These are phyloP conservation scores for Spondyliosoma cantharus DNA, from an alignment of 2,797 vertebrate species.

Conservation along the genomic window DNA sequence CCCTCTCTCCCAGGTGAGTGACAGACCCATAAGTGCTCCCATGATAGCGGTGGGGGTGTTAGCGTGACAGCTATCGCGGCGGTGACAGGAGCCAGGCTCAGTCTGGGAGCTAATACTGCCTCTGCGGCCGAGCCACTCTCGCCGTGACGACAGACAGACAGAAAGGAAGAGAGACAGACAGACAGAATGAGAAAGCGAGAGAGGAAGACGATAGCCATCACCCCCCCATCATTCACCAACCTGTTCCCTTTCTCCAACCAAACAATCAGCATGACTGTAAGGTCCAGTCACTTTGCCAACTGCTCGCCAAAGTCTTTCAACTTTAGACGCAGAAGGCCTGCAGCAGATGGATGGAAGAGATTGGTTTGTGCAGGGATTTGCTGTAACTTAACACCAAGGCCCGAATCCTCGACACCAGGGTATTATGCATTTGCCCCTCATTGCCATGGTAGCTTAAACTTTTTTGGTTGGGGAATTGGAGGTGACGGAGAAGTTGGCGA, in stretches of 20 bases:
- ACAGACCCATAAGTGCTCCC: constrained; percentile 85
- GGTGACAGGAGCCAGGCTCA: constrained; percentile 76
- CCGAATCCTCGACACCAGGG: constrained; percentile 55
- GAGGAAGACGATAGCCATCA: constrained; percentile 63
- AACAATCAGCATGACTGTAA: constrained; percentile 69
- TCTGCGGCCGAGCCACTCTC: constrained; percentile 47
- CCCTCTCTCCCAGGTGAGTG: constrained; percentile 79
- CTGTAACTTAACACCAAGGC: constrained; percentile 37
- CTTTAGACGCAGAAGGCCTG: constrained; percentile 57
- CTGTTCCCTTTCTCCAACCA: constrained; percentile 49
- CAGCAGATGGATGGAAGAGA: constrained; percentile 65
- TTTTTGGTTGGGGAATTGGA: constrained; percentile 44
- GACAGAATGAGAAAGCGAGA: constrained; percentile 23
- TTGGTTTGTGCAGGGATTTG: constrained; percentile 50
- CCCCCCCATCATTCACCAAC: constrained; percentile 55
- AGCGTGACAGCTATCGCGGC: constrained; percentile 81
- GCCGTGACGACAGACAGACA: constrained; percentile 42
- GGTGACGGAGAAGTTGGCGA: constrained; percentile 47
- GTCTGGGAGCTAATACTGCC: constrained; percentile 72
- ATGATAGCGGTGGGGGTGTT: constrained; percentile 83
- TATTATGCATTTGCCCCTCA: constrained; percentile 55
- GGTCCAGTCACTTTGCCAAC: constrained; percentile 77
- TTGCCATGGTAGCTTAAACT: constrained; percentile 50
- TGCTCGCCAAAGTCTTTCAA: constrained; percentile 76
- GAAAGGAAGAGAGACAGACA: constrained; percentile 20